Percentiles rank a stretch among this genome's conserved stretches.
phyloP scores from a whole-genome alignment of 2,797 vertebrate genomes.

The Leontocebus nigricollis region DNA sequence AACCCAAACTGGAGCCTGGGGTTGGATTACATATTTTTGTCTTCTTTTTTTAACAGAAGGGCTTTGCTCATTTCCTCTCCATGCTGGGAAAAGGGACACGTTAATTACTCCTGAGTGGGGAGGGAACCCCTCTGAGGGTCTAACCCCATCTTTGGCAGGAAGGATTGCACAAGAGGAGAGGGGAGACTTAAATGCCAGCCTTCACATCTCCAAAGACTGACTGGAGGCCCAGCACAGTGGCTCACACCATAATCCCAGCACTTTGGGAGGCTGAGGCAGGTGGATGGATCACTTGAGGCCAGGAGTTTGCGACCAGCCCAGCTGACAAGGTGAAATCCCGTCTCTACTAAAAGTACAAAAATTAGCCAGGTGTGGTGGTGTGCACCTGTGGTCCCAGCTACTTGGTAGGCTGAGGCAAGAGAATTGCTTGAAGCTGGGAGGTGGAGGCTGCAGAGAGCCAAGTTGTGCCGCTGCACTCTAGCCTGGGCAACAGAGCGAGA shows the following conservation, averaged over 20 bases:
- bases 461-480: no score
- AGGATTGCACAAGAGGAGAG: not conserved
- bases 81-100: not conserved
- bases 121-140: not conserved
- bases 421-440: no score
- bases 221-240: no score
- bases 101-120: conserved; percentile 23
- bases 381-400: no score
- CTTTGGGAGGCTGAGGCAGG: not conserved
- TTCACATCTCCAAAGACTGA: not conserved
- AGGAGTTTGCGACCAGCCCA: no score
- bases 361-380: no score
- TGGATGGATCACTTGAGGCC: no score
- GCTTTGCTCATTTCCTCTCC: conserved; percentile 52
- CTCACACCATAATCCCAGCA: not conserved
- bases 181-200: not conserved
- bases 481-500: no score
- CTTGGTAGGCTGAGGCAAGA: no score
- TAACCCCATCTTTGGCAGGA: not conserved
- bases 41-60: conserved; percentile 26
- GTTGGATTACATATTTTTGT: conserved; percentile 64
- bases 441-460: no score
- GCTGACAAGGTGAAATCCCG: no score
- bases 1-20: conserved; percentile 64
- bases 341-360: no score